Evolutionary conservation across 2,888 invertebrate genomes (phyloP), one percentile per base, ranked within the genome.

Genomic region (Platycnemis pennipes): DNA sequence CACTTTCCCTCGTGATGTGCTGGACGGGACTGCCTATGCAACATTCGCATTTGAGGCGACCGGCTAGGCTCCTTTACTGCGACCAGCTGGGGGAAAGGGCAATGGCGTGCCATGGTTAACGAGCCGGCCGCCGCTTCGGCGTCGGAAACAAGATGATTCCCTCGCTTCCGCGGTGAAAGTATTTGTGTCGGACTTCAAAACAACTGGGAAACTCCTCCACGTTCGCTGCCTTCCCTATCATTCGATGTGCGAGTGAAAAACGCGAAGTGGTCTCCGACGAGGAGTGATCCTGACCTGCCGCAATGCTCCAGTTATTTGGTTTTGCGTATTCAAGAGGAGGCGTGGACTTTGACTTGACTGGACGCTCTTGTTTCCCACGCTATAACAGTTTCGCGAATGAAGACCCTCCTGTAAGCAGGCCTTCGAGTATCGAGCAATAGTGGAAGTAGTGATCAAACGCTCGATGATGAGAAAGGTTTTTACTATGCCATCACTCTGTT

Each of bases 111-210:
- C 5, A 8, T 37, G n/a, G 77, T 37, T 37, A 77, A 77, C 77
- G n/a, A 77, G 37, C 77, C 77, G 2, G 77, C 77, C n/a, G 77
- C 77, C 4, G 31, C 77, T 13, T 37, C 31, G 37, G 77, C 37
- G 77, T n/a, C 63, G 77, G 37, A 77, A 37, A 37, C 49, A 19
- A 49, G 19, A 16, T 19, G 49, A 19, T 49, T 49, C 77, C 77
- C 77, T 77, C 77, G 77, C 77, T 77, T 77, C 77, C 77, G 77
- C 77, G 26, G 77, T 77, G 77, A 77, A 77, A 77, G 77, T 77
- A 77, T n/a, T n/a, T n/a, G n/a, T 13, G 77, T 31, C 37, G 37
- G 5, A 37, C 77, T 77, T 37, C 77, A 37, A 77, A 77, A 77
- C 77, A 77, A 77, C 31, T 69, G 69, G 69, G 31, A 31, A 37